A percentile compares a stretch with the other conserved stretches of the same genome.
Conservation (phyloP, 35 echinoderm and acorn worm genomes). For the Ptychodera flava region DNA sequence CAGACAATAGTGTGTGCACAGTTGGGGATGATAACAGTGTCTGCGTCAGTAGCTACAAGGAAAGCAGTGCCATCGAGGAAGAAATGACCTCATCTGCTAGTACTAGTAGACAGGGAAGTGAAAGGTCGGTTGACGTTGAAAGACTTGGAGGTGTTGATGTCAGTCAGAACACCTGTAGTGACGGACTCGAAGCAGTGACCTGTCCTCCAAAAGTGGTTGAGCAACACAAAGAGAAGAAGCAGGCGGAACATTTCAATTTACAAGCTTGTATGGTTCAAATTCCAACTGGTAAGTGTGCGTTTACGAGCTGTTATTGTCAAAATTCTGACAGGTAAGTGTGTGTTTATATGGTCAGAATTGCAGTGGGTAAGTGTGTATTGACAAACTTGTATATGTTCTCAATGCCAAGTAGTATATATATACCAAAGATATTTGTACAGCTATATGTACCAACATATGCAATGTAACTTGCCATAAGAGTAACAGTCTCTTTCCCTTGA, state of each 20-base stretch:
- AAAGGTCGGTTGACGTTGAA: neutral
- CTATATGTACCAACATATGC: too few species aligned
- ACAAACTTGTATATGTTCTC: too few species aligned
- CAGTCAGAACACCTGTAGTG: neutral
- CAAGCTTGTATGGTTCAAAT: neutral
- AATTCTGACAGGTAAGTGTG: too few species aligned
- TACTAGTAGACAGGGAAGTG: neutral
- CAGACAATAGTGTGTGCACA: neutral
- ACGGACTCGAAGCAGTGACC: neutral
- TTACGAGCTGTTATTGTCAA: too few species aligned
- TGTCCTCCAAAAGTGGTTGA: neutral
- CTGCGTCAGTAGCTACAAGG: neutral
- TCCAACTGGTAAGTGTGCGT: neutral
- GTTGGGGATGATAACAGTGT: neutral
- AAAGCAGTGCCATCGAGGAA: neutral
- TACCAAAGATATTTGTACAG: too few species aligned
- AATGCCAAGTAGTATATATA: too few species aligned
- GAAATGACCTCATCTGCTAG: neutral
- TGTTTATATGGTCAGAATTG: too few species aligned
- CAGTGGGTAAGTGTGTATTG: too few species aligned
- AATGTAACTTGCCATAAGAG: too few species aligned
- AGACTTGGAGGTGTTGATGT: neutral
- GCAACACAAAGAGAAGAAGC: neutral
- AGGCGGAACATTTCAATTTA: neutral
- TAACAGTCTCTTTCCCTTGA: too few species aligned